Base-by-base conservation (phyloP, 2,888 invertebrate genomes). In the Drosophila nr. perissopoda region DNA sequence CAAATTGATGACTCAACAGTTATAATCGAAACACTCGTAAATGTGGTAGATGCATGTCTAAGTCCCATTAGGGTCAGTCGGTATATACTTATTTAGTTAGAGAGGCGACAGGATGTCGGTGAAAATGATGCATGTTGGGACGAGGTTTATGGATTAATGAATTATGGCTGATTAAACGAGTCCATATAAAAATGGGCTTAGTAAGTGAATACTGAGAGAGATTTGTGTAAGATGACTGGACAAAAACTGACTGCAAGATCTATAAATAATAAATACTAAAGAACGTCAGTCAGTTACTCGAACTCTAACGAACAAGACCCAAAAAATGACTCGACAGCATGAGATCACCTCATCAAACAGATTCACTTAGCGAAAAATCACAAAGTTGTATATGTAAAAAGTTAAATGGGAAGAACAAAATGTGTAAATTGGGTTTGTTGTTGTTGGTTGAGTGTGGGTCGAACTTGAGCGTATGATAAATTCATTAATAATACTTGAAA, bases 41-140 rank as follows among this genome's bases (percentile, higher is more conserved):
- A 73, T 71, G 75, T 71, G 71, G 78, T 66, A 52, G 66, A 52
- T 89, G 84, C 84, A 89, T 85, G 89, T 87, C 82, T 46, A 68
- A 74, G 58, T 68, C 82, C 74, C 89, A 85, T 85, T 85, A 89
- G 84, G 87, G 79, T 79, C 79, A 72, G 56, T 56, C 61, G 8
- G 18, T 34, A 8, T 25, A 2, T 7, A 6, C 10, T 21, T 64
- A 57, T 76, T 71, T 51, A 52, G 54, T 34, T 61, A 25, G 21
- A 36, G 59, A 53, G 65, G 49, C 46, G 72, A 74, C 79, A 81
- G 86, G 83, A 83, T 83, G 88, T 73, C 53, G 29, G 53, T 54
- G 62, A 33, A 65, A 79, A 70, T 40, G 58, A 61, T 71, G 51
- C 59, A 74, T 56, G 48, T 40, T 31, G 57, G 25, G 38, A 42